Conservation (phyloP, 2,888 invertebrate species). For the Phortica okadai region DNA sequence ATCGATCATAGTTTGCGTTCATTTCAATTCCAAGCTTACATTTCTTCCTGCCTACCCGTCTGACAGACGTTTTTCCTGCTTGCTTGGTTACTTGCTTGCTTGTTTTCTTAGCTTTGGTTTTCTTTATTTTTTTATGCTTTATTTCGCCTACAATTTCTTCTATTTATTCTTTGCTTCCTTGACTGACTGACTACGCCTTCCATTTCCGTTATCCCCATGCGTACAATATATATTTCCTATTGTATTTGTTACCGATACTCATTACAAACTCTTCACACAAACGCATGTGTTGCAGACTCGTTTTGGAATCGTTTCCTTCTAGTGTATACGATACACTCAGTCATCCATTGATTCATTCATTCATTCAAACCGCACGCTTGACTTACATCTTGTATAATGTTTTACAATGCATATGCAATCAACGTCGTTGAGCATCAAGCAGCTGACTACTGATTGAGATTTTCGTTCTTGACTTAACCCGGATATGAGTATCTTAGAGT, state of each 20-base stretch:
- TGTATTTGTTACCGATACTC: constrained; percentile 10
- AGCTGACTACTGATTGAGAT: constrained; percentile 1
- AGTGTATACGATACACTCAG: not conserved
- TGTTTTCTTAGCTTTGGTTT: not conserved
- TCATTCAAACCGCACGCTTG: constrained; percentile 16
- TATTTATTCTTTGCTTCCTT: not conserved
- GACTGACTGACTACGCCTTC: not conserved
- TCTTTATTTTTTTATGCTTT: not conserved
- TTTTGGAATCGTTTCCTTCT: not conserved
- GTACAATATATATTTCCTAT: not conserved
- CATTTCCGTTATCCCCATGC: constrained; percentile 1
- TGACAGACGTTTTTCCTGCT: not conserved
- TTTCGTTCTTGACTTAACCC: not conserved
- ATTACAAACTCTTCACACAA: not conserved
- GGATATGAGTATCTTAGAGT: not conserved
- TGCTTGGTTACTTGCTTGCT: not conserved
- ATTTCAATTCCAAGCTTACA: not conserved
- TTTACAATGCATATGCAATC: not conserved
- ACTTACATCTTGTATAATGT: not conserved
- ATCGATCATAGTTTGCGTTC: constrained; percentile 23
- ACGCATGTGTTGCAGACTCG: constrained; percentile 1
- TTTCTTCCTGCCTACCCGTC: not conserved
- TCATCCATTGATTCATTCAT: not conserved
- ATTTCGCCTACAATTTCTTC: not conserved
- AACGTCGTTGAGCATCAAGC: not conserved